These are phyloP conservation scores for Synanthedon andrenaeformis DNA, from an alignment of 2,888 invertebrate species.

Conservation along the genomic window DNA sequence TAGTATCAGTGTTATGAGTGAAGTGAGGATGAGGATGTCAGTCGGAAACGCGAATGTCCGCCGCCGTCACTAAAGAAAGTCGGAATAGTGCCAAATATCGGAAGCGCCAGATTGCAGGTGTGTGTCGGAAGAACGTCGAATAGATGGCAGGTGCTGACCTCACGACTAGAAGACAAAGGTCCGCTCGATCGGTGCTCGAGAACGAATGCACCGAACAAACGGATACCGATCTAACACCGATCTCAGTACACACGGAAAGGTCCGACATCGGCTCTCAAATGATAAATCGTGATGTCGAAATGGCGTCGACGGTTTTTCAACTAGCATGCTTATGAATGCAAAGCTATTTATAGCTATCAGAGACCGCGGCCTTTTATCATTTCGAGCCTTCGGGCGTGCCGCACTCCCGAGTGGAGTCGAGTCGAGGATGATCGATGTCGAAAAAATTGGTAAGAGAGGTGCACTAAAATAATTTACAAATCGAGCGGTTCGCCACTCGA, in stretches of 20 bases:
- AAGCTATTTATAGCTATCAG: constrained; percentile 32
- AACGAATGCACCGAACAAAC: no score
- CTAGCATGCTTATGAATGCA: constrained; percentile 48
- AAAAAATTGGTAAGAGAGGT: no score
- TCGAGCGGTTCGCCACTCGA: background rate
- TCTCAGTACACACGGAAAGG: constrained; percentile 33
- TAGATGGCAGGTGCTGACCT: no score
- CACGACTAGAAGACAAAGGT: no score
- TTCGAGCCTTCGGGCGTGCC: constrained; percentile 51
- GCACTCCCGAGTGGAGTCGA: no score
- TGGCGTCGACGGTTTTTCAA: constrained; percentile 23
- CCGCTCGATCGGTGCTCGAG: no score
- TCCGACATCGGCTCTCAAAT: constrained; percentile 60
- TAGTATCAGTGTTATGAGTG: no score
- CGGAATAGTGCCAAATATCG: constrained; percentile 60
- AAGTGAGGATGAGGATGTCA: background rate
- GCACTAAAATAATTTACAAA: background rate
- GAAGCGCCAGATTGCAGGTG: constrained; percentile 39
- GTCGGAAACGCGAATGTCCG: constrained; percentile 21
- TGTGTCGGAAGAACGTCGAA: no score
- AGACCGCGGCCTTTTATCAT: constrained; percentile 53
- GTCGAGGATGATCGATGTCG: no score
- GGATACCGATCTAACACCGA: constrained; percentile 42
- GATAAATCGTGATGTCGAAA: constrained; percentile 53
- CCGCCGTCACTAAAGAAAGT: constrained; percentile 30